A percentile compares a stretch with the other conserved stretches of the same genome.
Conservation (phyloP, 2,797 vertebrate genomes). For the Halcyon chelicuti region DNA sequence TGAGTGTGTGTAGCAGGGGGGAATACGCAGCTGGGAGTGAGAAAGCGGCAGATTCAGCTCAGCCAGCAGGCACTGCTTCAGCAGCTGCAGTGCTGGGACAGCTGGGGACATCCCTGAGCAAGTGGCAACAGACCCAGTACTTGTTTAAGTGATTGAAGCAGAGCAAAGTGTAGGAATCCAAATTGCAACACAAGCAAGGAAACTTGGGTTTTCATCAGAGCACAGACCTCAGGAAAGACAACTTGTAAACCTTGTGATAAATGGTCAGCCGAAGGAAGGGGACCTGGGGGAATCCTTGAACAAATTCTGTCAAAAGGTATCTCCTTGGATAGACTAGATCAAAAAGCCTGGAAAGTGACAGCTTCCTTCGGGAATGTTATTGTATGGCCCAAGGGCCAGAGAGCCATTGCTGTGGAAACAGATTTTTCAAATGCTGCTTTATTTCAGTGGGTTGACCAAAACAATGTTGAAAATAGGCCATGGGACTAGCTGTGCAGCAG, state of each 20-base stretch:
- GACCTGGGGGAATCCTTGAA: neutral
- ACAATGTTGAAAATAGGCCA: neutral
- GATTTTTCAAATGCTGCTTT: neutral
- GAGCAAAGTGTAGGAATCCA: neutral
- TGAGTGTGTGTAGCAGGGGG: neutral
- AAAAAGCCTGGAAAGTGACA: neutral
- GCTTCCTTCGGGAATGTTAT: neutral
- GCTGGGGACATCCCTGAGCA: neutral
- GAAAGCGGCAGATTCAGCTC: neutral
- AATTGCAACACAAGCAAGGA: neutral
- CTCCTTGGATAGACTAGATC: neutral
- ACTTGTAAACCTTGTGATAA: neutral
- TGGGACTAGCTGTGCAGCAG: neutral
- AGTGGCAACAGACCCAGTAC: neutral
- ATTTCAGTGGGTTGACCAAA: neutral
- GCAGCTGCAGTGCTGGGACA: neutral
- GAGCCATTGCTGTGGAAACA: neutral
- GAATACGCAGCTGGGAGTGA: neutral
- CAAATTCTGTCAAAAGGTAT: neutral
- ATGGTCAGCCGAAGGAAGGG: neutral
- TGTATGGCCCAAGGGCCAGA: neutral
- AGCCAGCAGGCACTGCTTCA: neutral
- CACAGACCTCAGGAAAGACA: neutral
- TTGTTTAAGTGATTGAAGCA: neutral
- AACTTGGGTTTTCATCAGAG: neutral